Evolutionary conservation across 2,888 invertebrate genomes (phyloP), one percentile per base, ranked within the genome.

Genomic region (Stegana nigrithorax): DNA sequence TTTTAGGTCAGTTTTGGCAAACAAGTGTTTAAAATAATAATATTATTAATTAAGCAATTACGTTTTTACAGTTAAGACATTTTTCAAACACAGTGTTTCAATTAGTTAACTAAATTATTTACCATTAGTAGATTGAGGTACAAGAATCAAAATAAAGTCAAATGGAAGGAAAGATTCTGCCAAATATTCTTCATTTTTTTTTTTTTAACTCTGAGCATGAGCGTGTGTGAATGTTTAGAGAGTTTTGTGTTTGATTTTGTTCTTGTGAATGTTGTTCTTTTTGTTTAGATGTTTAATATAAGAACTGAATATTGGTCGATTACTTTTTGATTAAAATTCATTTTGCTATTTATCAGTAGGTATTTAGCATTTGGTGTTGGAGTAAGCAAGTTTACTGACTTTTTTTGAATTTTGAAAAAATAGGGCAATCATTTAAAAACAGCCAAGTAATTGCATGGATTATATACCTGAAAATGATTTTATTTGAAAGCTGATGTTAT

Each of bases 191-290:
- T 69, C 66, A 68, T 74, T 21, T 26, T n/a, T n/a, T n/a, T n/a
- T n/a, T n/a, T n/a, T 76, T 71, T 75, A 73, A 78, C 75, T 77
- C 84, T 86, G 86, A 86, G 86, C 86, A 84, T 85, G 86, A 86
- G 86, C 86, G 83, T 86, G 86, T 86, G 86, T 86, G 86, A 86
- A 85, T 86, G 86, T 85, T 82, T 78, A 76, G 73, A 76, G 77
- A 72, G 75, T 59, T 73, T 74, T 70, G 65, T 67, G 61, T 70
- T 61, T 68, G 73, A 65, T 65, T 67, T 62, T 47, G 39, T 62
- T 59, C 65, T 63, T 62, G 56, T 63, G n/a, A n/a, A n/a, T n/a
- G n/a, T n/a, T n/a, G n/a, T n/a, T n/a, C n/a, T n/a, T n/a, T n/a
- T n/a, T n/a, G n/a, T n/a, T n/a, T n/a, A n/a, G n/a, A n/a, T 63